Conservation (phyloP, 2,797 vertebrate species). For the Discoglossus pictus region DNA sequence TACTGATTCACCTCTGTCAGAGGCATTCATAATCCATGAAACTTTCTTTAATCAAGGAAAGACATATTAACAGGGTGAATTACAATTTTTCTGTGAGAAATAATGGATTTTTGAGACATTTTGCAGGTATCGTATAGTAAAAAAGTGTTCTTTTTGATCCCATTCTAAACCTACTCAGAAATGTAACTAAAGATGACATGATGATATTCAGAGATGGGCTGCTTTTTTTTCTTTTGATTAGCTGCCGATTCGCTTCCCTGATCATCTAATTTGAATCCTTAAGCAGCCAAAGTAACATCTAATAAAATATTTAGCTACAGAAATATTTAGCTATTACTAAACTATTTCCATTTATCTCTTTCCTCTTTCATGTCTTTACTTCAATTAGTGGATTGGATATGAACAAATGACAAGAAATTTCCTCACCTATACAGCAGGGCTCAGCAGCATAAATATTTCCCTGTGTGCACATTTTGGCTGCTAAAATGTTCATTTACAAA, state of each 20-base stretch:
- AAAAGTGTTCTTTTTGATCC: too few relatives aligned
- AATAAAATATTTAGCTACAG: slow-evolving; percentile 5
- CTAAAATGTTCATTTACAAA: slow-evolving; percentile 33
- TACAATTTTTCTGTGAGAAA: too few relatives aligned
- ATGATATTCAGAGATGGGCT: background rate
- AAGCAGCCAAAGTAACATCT: slow-evolving; percentile 4
- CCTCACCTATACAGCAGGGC: background rate
- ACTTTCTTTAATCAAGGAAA: too few relatives aligned
- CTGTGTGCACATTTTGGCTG: slow-evolving; percentile 2
- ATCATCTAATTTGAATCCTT: slow-evolving; percentile 7
- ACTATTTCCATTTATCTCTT: slow-evolving; percentile 2
- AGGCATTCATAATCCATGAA: too few relatives aligned
- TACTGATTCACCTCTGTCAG: too few relatives aligned
- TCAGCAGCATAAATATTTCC: slow-evolving; percentile 1
- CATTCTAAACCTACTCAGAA: too few relatives aligned
- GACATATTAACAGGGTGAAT: too few relatives aligned
- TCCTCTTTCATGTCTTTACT: background rate
- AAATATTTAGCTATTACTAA: slow-evolving; percentile 2
- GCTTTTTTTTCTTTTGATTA: background rate
- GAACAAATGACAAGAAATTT: background rate
- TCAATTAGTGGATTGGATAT: background rate
- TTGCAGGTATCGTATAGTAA: too few relatives aligned
- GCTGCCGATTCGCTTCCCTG: background rate
- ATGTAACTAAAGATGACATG: too few relatives aligned
- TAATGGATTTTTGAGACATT: too few relatives aligned